These are phyloP conservation scores for Caretta caretta DNA, from an alignment of 2,113 vertebrate species.

Conservation along the genomic window DNA sequence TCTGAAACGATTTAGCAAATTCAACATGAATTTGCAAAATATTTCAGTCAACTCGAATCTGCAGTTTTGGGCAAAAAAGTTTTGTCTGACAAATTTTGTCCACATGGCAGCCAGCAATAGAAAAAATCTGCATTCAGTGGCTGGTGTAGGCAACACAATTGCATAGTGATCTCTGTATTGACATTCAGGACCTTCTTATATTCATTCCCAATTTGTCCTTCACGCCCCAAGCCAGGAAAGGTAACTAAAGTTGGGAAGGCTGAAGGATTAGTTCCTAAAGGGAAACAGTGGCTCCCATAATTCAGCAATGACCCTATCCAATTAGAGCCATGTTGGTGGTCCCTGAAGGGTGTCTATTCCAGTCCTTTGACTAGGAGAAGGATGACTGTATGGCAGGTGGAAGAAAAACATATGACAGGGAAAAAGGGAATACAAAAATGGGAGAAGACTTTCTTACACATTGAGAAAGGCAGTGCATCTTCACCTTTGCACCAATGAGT, in stretches of 20 bases:
- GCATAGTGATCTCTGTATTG: background rate
- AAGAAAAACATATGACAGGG: rapidly evolving
- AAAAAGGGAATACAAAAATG: rapidly evolving
- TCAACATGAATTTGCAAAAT: background rate
- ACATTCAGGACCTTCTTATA: rapidly evolving
- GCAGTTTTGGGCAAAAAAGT: background rate
- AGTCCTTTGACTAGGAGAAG: rapidly evolving
- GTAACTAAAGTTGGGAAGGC: rapidly evolving
- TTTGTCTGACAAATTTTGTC: background rate
- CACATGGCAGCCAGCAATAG: background rate
- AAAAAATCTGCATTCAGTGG: background rate
- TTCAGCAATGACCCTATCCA: rapidly evolving
- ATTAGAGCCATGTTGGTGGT: rapidly evolving
- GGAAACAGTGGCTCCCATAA: rapidly evolving
- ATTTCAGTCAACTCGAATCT: background rate
- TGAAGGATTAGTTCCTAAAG: rapidly evolving
- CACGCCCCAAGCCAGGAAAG: rapidly evolving
- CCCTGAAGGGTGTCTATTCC: background rate
- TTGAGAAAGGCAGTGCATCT: background rate
- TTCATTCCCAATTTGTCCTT: rapidly evolving
- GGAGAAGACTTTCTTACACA: background rate
- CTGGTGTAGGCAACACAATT: rapidly evolving
- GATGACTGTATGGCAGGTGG: rapidly evolving
- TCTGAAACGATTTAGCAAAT: background rate
- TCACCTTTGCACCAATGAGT: background rate